These are phyloP conservation scores for Pantherophis guttatus DNA, from an alignment of 2,113 vertebrate species.

Conservation along the genomic window DNA sequence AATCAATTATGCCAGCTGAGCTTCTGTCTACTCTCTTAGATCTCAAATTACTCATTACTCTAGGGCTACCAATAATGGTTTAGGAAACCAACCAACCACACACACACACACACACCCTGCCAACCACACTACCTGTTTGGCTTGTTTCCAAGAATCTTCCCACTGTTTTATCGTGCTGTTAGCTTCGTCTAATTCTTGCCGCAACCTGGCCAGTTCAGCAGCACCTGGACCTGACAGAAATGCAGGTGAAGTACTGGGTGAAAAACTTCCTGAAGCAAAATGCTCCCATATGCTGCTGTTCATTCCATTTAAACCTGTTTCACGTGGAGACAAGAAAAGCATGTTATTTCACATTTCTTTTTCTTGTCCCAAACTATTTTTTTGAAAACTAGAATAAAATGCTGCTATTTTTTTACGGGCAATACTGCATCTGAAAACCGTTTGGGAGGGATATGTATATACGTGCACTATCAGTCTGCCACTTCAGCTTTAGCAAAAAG, in stretches of 20 bases:
- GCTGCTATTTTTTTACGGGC: neutral
- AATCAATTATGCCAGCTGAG: neutral
- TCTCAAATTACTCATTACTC: neutral
- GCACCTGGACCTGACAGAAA: constrained; percentile 83
- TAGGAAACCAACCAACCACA: neutral
- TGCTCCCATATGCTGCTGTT: constrained; percentile 98
- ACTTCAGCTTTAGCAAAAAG: neutral
- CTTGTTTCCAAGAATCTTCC: constrained; percentile 98
- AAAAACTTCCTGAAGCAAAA: constrained; percentile 92
- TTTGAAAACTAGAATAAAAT: neutral
- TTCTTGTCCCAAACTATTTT: neutral
- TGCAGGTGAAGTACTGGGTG: constrained; percentile 90
- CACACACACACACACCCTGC: neutral
- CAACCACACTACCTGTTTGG: constrained; percentile 82
- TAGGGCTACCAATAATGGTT: neutral
- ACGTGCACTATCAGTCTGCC: neutral
- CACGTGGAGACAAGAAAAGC: constrained; percentile 59
- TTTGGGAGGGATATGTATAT: neutral
- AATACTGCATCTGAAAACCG: rapidly evolving
- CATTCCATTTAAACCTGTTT: constrained; percentile 94
- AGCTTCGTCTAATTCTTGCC: constrained; percentile 93
- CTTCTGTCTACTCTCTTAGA: neutral
- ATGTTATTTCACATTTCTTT: constrained; percentile 58
- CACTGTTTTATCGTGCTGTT: constrained; percentile 92
- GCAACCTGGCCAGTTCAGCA: constrained; percentile 83